phyloP scores from a whole-genome alignment of 2,888 invertebrate species.

The Drosophila colorata region DNA sequence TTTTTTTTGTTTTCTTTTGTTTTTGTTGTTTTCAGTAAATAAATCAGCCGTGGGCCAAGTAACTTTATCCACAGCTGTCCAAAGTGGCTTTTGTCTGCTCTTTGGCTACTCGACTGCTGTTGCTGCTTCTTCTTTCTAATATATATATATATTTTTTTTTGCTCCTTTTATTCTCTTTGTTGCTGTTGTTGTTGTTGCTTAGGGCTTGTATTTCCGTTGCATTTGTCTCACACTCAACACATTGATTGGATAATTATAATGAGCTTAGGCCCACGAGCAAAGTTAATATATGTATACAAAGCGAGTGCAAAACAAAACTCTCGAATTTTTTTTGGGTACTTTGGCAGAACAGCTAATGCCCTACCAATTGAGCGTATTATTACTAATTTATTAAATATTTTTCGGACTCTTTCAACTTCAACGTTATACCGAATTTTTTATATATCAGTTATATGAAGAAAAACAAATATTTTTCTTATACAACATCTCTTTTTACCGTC shows the following conservation, averaged over 20 bases:
- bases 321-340: not conserved
- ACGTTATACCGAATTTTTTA: no score
- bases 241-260: constrained; percentile 75
- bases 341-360: not conserved
- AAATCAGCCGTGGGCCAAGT: constrained; percentile 72
- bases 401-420: no score
- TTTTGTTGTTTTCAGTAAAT: constrained; percentile 70
- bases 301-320: not conserved
- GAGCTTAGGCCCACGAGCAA: constrained; percentile 56
- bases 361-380: not conserved
- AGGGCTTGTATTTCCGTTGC: constrained; percentile 46
- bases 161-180: not conserved
- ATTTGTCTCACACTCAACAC: constrained; percentile 32
- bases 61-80: constrained; percentile 64
- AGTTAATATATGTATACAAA: constrained; percentile 27
- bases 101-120: constrained; percentile 17
- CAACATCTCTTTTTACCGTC: no score
- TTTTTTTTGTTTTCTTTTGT: constrained; percentile 22
- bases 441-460: no score
- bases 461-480: no score
- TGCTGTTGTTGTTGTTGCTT: constrained; percentile 7
- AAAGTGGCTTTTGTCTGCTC: constrained; percentile 43
- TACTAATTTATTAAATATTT: no score
- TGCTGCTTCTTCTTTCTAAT: not conserved
- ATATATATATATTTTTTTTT: no score